Percentiles rank a stretch among this genome's conserved stretches.
Conservation (phyloP, 2,888 invertebrate species). For the Plemyria rubiginata region DNA sequence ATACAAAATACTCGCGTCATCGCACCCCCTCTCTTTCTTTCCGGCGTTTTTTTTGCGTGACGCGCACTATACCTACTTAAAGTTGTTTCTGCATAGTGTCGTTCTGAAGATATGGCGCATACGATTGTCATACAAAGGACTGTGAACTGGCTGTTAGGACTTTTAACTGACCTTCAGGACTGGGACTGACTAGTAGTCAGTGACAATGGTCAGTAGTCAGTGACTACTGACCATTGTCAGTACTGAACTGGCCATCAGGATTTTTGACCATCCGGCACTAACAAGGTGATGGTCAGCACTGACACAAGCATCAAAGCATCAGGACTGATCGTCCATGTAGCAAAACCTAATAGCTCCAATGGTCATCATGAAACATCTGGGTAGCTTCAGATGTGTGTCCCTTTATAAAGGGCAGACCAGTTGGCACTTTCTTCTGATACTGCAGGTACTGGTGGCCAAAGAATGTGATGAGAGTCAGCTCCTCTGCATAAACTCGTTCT, state of each 20-base stretch:
- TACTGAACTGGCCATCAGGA: background rate
- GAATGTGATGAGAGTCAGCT: conserved; percentile 94
- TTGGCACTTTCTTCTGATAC: conserved; percentile 92
- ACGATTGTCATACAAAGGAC: too few relatives aligned
- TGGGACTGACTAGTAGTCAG: background rate
- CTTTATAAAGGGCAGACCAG: conserved; percentile 50
- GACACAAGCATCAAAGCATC: too few relatives aligned
- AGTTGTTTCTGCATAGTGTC: background rate
- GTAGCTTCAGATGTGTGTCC: conserved; percentile 52
- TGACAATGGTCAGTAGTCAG: too few relatives aligned
- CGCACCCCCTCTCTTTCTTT: too few relatives aligned
- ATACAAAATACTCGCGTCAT: too few relatives aligned
- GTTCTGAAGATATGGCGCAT: background rate
- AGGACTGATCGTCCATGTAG: background rate
- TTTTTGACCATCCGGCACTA: background rate
- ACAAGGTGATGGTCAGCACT: too few relatives aligned
- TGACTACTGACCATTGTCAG: too few relatives aligned
- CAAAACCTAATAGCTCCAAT: conserved; percentile 10
- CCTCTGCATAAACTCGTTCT: conserved; percentile 94
- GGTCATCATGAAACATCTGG: background rate
- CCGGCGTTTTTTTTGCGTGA: too few relatives aligned
- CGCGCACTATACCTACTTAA: too few relatives aligned
- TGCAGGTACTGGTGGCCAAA: conserved; percentile 94
- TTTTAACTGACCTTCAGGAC: background rate
- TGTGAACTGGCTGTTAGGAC: background rate